These are phyloP conservation scores for Diogma glabrata DNA, from an alignment of 2,888 invertebrate species.

Conservation along the genomic window DNA sequence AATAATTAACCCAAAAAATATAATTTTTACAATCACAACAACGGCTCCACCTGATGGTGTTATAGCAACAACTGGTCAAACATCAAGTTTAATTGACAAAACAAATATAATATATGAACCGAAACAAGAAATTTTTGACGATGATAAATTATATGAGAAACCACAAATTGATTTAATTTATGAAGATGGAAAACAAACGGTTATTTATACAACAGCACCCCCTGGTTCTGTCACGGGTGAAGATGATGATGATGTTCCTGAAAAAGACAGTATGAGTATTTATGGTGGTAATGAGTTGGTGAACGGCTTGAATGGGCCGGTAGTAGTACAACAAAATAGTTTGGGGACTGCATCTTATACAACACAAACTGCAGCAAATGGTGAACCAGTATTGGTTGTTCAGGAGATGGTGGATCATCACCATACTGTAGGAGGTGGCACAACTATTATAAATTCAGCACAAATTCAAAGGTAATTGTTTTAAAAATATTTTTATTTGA, in stretches of 20 bases:
- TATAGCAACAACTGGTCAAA: conserved; percentile 20
- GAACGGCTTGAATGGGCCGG: conserved; percentile 28
- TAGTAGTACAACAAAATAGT: conserved; percentile 30
- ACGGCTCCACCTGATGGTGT: neutral
- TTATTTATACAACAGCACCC: conserved; percentile 62
- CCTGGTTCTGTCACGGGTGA: conserved; percentile 1
- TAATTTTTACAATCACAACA: conserved; percentile 35
- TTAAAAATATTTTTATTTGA: too few relatives aligned
- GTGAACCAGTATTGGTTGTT: conserved; percentile 32
- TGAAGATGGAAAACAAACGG: conserved; percentile 73
- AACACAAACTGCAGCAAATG: conserved; percentile 29
- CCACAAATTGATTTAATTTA: conserved; percentile 72
- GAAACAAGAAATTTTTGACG: conserved; percentile 31
- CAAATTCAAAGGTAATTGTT: too few relatives aligned
- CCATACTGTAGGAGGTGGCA: neutral
- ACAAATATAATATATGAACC: conserved; percentile 21
- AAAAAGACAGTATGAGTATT: conserved; percentile 70
- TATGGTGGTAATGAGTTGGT: conserved; percentile 29
- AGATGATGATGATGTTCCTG: too few relatives aligned
- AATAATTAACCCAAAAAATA: conserved; percentile 25
- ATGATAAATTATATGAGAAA: conserved; percentile 20
- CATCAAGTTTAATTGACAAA: conserved; percentile 36
- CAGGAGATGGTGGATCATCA: conserved; percentile 15
- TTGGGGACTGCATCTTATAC: conserved; percentile 34
- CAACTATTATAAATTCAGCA: conserved; percentile 18